Base-by-base conservation (phyloP, 2,797 vertebrate species). In the Aulostomus chinensis region DNA sequence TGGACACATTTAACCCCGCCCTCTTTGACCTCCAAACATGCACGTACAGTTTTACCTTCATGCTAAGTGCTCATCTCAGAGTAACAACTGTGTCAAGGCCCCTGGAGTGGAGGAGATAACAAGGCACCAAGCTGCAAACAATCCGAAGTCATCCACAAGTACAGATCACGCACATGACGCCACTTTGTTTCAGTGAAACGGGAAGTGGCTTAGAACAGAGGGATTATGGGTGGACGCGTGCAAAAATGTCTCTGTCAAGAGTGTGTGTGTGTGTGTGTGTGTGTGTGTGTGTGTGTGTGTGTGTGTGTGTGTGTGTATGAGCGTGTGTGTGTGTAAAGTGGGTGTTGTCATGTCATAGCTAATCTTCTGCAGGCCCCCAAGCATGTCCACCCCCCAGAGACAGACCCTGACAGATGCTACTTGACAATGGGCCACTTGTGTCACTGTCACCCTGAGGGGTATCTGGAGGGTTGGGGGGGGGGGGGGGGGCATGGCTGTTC, bases 361-460 rank as follows among this genome's bases (percentile, higher is more conserved):
- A 81, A 85, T 86, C 81, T 76, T 74, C 66, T 68, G 54, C 31
- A 12, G 26, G 42, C 28, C 47, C 45, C 24, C 1, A 26, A 30
- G 29, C 4, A 77, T 32, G 64, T 51, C 45, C 16, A 3, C 25
- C 16, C 18, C 43, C 12, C 8, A 48, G 59, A 75, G 69, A 52
- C 56, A 46, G 62, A 76, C 68, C 59, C 51, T 57, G 68, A 75
- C 79, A 88, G 83, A 83, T 65, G 70, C 67, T 67, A 56, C 55
- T 53, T 80, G 65, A 91, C 90, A 91, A 91, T 78, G 74, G 76
- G 50, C 68, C 73, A 80, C 74, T 86, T 91, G 86, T 91, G 79
- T 86, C 77, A 84, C 74, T 80, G 69, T 69, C 68, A 67, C 66
- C 76, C 60, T 21, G 32, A 52, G 68, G 76, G 80, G 53, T 62